Base-by-base conservation (phyloP, 2,113 vertebrate genomes). In the Labrus mixtus region DNA sequence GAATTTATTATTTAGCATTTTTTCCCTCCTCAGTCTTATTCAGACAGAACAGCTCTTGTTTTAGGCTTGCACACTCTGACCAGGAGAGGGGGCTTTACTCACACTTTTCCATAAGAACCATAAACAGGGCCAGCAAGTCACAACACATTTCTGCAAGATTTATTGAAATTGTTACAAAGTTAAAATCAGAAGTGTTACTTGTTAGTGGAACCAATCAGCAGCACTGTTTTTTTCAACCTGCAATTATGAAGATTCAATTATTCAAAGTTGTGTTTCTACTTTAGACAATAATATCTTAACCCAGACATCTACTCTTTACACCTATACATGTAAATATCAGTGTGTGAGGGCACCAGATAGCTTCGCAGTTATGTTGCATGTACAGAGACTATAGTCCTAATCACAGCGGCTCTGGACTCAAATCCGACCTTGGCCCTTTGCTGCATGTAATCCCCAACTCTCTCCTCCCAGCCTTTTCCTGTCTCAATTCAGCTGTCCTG, bases 41-140 rank as follows among this genome's bases (percentile, higher is more conserved):
- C 16, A 16, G 6, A 62, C 19, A 64, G 55, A 76, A 45, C 19
- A 45, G 16, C 4, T 70, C 8, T 63, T 73, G 55, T 79, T 50
- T 58, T 13, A 11, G 12, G 11, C 10, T 33, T 79, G 12, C 73
- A 64, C 0, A 15, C 56, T 76, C 33, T 82, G 55, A 63, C 87
- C 92, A 87, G 74, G 6, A 91, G 92, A 92, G 91, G 89, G 87
- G 6, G 90, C 87, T 79, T 68, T 53, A 71, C 15, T 3, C 80
- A 78, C 68, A 84, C 29, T 65, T 84, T 86, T 65, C 59, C 8
- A 11, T 71, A 10, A 39, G 22, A n/a, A 13, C 8, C 45, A 22
- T 36, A 19, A 43, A 2, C 1, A 3, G 20, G 46, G 46, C 1
- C 0, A 0, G 11, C 7, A 50, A 39, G 41, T 58, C 43, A 15